These are phyloP conservation scores for Miniopterus natalensis DNA, from an alignment of 2,113 vertebrate species.

Conservation along the genomic window DNA sequence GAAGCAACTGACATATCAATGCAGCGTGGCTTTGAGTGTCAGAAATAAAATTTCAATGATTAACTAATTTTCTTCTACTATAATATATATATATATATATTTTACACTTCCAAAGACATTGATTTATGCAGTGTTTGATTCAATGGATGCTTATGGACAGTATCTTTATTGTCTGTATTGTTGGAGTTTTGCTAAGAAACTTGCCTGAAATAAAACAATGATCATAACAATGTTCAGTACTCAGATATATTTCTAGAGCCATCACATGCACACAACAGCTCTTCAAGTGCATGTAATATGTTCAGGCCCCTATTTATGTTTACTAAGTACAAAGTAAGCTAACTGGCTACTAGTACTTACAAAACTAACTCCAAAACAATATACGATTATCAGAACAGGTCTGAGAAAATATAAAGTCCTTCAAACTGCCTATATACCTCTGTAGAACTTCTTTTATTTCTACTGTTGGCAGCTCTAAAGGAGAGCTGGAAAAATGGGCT, in stretches of 20 bases:
- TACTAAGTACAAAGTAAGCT: background rate
- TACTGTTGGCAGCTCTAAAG: background rate
- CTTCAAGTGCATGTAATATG: background rate
- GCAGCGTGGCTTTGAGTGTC: background rate
- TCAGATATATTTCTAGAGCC: background rate
- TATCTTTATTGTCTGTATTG: background rate
- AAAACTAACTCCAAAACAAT: background rate
- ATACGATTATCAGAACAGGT: background rate
- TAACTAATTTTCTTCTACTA: slow-evolving; percentile 10
- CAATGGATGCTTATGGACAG: background rate
- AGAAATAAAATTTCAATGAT: slow-evolving; percentile 1
- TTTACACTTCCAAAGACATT: background rate
- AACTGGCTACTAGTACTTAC: background rate
- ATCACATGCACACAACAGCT: background rate
- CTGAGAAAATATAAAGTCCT: background rate
- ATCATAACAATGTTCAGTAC: background rate
- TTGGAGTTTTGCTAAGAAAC: background rate
- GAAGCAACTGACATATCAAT: background rate
- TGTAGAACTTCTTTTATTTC: background rate
- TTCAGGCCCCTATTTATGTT: background rate
- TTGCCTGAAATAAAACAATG: background rate
- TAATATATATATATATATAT: background rate
- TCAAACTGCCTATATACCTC: background rate
- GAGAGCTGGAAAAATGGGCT: background rate
- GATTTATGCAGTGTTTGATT: background rate